A percentile compares a stretch with the other conserved stretches of the same genome.
Conservation (phyloP, 2,888 invertebrate genomes). For the Biston betularia region DNA sequence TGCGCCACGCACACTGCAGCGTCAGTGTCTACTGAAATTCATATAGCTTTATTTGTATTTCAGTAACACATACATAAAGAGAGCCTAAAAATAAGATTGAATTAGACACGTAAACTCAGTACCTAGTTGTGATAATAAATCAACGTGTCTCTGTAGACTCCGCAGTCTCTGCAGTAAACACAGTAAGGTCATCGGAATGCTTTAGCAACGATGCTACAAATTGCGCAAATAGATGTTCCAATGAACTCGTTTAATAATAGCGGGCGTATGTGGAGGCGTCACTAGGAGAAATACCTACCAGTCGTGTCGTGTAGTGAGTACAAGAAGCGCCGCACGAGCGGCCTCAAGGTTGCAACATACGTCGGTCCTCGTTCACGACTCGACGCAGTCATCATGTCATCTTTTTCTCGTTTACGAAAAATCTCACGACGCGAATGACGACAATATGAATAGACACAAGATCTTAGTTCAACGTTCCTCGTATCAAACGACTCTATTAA, state of each 20-base stretch:
- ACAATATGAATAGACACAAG: slow-evolving; percentile 44
- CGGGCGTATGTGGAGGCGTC: slow-evolving; percentile 75
- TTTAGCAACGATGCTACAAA: slow-evolving; percentile 78
- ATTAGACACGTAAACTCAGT: slow-evolving; percentile 12
- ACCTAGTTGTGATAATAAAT: slow-evolving; percentile 18
- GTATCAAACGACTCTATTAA: slow-evolving; percentile 16
- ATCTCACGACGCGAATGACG: slow-evolving; percentile 46
- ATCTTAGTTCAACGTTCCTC: slow-evolving; percentile 41
- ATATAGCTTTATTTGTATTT: slow-evolving; percentile 46
- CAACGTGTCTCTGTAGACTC: slow-evolving; percentile 38
- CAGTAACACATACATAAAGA: slow-evolving; percentile 47
- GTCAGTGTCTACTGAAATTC: slow-evolving; percentile 53
- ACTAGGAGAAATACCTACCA: slow-evolving; percentile 62
- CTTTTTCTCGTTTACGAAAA: slow-evolving; percentile 59
- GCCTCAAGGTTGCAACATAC: slow-evolving; percentile 67
- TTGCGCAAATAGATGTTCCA: slow-evolving; percentile 86
- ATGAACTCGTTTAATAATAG: slow-evolving; percentile 86
- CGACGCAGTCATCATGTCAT: slow-evolving; percentile 47
- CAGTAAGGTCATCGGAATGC: slow-evolving; percentile 79
- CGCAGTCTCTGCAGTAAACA: slow-evolving; percentile 55
- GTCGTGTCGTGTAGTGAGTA: slow-evolving; percentile 57
- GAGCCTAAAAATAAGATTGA: slow-evolving; percentile 52
- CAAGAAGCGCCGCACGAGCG: slow-evolving; percentile 25
- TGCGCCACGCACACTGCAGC: slow-evolving; percentile 75
- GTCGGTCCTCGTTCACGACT: slow-evolving; percentile 32